A percentile compares a stretch with the other conserved stretches of the same genome.
Evolutionary conservation across 2,797 vertebrate genomes (phyloP).

Genomic region (Lepidocolaptes lacrymiger): DNA sequence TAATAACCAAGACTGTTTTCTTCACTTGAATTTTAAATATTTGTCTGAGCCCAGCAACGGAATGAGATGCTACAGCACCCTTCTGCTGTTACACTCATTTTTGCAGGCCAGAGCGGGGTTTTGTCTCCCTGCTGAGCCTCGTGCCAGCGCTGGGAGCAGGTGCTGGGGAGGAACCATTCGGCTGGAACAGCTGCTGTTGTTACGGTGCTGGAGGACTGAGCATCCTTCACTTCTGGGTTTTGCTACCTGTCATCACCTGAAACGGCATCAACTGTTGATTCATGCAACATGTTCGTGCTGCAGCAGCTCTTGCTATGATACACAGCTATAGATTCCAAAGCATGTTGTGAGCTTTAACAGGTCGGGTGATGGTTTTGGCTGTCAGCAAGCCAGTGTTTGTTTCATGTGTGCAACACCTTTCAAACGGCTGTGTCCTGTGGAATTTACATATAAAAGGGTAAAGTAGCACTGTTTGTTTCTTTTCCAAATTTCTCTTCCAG

Average conservation of each 20-base stretch:
- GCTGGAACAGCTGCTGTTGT: slow-evolving; percentile 30
- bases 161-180: neutral
- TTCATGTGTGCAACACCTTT: neutral
- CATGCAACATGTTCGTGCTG: neutral
- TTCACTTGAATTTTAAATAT: neutral
- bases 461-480: neutral
- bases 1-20: neutral
- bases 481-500: neutral
- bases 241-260: slow-evolving; percentile 51
- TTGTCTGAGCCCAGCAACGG: neutral
- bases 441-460: neutral
- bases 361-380: neutral
- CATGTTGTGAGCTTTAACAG: neutral
- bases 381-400: neutral
- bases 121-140: neutral
- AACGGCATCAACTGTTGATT: slow-evolving; percentile 2
- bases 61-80: neutral
- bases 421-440: neutral
- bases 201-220: neutral
- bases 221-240: neutral
- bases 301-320: neutral
- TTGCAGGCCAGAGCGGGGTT: neutral
- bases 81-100: neutral
- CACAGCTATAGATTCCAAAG: neutral
- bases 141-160: neutral